phyloP scores from a whole-genome alignment of 2,888 invertebrate genomes.

The Eumerus sabulonum region DNA sequence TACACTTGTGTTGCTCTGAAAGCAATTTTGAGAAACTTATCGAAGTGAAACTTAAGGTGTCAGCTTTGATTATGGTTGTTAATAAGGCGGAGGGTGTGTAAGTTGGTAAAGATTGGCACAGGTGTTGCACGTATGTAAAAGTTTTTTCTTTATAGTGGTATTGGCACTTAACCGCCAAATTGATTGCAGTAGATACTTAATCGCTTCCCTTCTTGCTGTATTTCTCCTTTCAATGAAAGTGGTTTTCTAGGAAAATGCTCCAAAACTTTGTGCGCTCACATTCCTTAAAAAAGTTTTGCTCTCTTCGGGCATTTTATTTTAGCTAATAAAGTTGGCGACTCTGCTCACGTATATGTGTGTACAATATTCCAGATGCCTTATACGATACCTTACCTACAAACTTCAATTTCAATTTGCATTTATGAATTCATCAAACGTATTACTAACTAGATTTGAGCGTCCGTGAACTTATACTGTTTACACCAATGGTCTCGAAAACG shows the following conservation, averaged over 20 bases:
- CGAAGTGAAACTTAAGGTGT: conserved; percentile 47
- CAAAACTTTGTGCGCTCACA: no score
- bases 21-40: conserved; percentile 48
- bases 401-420: no score
- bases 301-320: no score
- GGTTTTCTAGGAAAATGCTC: background rate
- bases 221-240: conserved; percentile 11
- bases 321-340: no score
- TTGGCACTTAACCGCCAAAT: conserved; percentile 7
- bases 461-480: no score
- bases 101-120: conserved; percentile 6
- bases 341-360: no score
- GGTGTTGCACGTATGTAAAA: conserved; percentile 30
- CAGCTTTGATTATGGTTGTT: conserved; percentile 47
- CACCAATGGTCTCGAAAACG: no score
- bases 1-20: conserved; percentile 44
- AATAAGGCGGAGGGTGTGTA: conserved; percentile 8
- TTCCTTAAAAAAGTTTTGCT: no score
- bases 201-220: conserved; percentile 13
- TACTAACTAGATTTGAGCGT: no score
- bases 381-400: no score
- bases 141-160: conserved; percentile 27
- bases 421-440: no score
- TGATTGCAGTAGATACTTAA: conserved; percentile 2
- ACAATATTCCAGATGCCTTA: no score